Conservation (phyloP, 37 sponge, comb jelly and placozoan genomes). For the Ephydatia muelleri region DNA sequence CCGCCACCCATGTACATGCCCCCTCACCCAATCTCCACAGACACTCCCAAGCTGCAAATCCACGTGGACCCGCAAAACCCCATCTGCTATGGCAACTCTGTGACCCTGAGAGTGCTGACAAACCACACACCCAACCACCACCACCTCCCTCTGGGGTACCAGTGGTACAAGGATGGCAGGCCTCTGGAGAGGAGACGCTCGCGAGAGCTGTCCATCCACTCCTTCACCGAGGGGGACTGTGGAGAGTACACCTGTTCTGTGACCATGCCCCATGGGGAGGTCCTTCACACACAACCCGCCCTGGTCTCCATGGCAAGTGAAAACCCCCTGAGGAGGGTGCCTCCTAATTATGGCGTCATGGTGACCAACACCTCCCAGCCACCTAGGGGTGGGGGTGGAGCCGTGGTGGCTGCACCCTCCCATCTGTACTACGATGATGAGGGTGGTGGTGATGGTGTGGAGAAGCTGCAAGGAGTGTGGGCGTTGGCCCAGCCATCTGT, state of each 20-base stretch:
- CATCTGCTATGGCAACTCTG: constrained; percentile 22
- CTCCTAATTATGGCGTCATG: background rate
- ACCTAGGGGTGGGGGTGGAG: too few relatives aligned
- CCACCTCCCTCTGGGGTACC: constrained; percentile 12
- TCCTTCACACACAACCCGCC: background rate
- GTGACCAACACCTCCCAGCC: too few relatives aligned
- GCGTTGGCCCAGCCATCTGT: too few relatives aligned
- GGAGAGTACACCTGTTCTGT: constrained; percentile 43
- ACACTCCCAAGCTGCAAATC: background rate
- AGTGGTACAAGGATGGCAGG: constrained; percentile 47
- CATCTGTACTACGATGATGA: too few relatives aligned
- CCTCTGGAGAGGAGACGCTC: constrained; percentile 6
- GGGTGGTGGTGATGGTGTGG: too few relatives aligned
- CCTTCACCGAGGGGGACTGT: constrained; percentile 9
- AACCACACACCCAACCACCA: background rate
- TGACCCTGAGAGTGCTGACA: constrained; percentile 5
- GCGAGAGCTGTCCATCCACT: constrained; percentile 5
- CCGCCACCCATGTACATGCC: background rate
- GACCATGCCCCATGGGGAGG: background rate
- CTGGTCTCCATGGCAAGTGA: background rate
- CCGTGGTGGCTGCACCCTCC: too few relatives aligned
- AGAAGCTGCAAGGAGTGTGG: too few relatives aligned
- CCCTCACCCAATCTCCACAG: background rate
- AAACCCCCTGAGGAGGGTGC: background rate
- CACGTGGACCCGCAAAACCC: constrained; percentile 9